Conservation (phyloP, 2,888 invertebrate genomes). For the Bellardia pandia region DNA sequence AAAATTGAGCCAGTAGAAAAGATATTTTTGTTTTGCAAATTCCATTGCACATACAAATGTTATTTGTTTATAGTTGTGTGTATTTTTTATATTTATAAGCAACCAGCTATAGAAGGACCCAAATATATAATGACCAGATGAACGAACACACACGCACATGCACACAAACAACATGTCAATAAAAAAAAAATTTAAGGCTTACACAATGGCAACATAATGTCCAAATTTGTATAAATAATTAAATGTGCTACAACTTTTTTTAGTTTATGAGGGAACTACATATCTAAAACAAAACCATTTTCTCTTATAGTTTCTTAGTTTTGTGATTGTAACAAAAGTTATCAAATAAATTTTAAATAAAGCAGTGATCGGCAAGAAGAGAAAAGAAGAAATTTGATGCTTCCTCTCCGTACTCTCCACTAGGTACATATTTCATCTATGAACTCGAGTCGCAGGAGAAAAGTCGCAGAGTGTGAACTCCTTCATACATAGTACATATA, state of each 20-base stretch:
- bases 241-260: background rate
- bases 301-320: too few relatives aligned
- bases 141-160: background rate
- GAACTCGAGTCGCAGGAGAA: too few relatives aligned
- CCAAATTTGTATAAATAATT: background rate
- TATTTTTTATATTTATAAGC: slow-evolving; percentile 38
- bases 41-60: slow-evolving; percentile 37
- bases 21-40: slow-evolving; percentile 39
- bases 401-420: too few relatives aligned
- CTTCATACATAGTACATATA: too few relatives aligned
- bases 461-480: too few relatives aligned
- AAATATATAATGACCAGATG: background rate
- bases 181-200: background rate
- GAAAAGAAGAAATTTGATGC: too few relatives aligned
- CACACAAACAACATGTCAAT: slow-evolving; percentile 6
- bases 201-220: slow-evolving; percentile 12
- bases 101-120: background rate
- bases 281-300: too few relatives aligned
- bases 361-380: too few relatives aligned
- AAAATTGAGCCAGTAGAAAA: slow-evolving; percentile 40
- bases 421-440: too few relatives aligned
- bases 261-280: too few relatives aligned
- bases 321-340: too few relatives aligned
- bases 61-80: background rate
- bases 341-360: too few relatives aligned